Percentiles rank a stretch among this genome's conserved stretches.
Evolutionary conservation across 2,113 vertebrate genomes (phyloP).

Genomic region (Merops nubicus): DNA sequence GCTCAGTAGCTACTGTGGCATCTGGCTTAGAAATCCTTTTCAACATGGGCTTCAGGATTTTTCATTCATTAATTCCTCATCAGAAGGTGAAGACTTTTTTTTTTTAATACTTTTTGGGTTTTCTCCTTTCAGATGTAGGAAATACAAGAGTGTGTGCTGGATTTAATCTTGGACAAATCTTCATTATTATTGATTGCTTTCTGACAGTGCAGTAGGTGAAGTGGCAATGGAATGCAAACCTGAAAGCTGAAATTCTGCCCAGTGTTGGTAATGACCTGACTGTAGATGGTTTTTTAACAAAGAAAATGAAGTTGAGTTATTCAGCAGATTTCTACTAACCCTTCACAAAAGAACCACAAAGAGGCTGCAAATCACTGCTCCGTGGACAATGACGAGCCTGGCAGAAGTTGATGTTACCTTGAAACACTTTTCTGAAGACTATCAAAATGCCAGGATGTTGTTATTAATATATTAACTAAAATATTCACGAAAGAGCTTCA

Average conservation of each 20-base stretch:
- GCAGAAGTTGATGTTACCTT: background rate
- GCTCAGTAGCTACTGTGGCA: background rate
- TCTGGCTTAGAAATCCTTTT: background rate
- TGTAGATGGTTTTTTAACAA: background rate
- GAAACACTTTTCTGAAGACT: background rate
- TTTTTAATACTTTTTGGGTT: background rate
- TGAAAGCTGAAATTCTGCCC: slow-evolving; percentile 56
- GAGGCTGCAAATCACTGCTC: background rate
- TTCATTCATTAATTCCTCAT: background rate
- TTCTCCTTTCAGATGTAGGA: background rate
- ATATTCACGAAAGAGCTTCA: background rate
- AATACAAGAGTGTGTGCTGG: background rate
- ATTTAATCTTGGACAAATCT: slow-evolving; percentile 20
- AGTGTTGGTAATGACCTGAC: background rate
- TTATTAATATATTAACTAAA: background rate
- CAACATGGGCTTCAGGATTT: background rate
- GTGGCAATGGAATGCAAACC: background rate
- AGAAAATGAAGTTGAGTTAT: background rate
- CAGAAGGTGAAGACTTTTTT: background rate
- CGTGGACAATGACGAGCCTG: background rate
- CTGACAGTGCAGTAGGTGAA: background rate
- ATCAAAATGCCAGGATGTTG: background rate
- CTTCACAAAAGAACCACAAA: background rate
- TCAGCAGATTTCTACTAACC: slow-evolving; percentile 2
- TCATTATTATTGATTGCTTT: slow-evolving; percentile 46